Base-by-base conservation (phyloP, 2,797 vertebrate species). In the Neosilurus mollespiculum region DNA sequence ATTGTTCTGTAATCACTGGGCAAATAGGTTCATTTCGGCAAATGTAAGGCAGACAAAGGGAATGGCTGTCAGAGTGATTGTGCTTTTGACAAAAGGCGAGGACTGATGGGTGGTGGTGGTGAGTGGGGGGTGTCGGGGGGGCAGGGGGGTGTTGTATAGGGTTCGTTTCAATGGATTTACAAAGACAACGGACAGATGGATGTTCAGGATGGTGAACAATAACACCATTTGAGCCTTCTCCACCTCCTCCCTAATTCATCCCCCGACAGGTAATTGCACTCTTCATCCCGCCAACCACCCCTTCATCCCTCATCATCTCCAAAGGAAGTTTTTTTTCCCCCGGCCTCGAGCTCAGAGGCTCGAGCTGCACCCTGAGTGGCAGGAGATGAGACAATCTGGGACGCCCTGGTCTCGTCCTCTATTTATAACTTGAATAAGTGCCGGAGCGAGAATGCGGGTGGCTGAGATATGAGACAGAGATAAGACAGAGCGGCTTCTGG, bases 281-380 rank as follows among this genome's bases (percentile, higher is more conserved):
- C 91, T 95, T 95, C 95, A 93, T 94, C 92, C 94, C 94, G 96
- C 95, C 96, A 94, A 90, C 96, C 96, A 96, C 83, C 83, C 80
- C 90, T 90, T 89, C 86, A 87, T 85, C 86, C 83, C 71, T 86
- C 22, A 79, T 88, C 78, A 54, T 81, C 70, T 69, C 62, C 58
- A 71, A 70, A 34, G 70, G 61, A 58, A 90, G 92, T 91, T 90
- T 92, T 90, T 89, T 89, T 43, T 4, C 4, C 86, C 90, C 81
- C 43, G 77, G 87, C 67, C 76, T 78, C 80, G 86, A 88, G 91
- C 90, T 91, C 86, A 51, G 83, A 43, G 86, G 77, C 88, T 79
- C 24, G 77, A 53, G 77, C 77, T 88, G 81, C 88, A 85, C 92
- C 90, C 91, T 85, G 89, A 91, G 93, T 88, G 92, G 92, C 91